Percentiles rank a stretch among this genome's conserved stretches.
These are phyloP conservation scores for Brachionus plicatilis DNA, from an alignment of 1,140 invertebrate species.

Conservation along the genomic window DNA sequence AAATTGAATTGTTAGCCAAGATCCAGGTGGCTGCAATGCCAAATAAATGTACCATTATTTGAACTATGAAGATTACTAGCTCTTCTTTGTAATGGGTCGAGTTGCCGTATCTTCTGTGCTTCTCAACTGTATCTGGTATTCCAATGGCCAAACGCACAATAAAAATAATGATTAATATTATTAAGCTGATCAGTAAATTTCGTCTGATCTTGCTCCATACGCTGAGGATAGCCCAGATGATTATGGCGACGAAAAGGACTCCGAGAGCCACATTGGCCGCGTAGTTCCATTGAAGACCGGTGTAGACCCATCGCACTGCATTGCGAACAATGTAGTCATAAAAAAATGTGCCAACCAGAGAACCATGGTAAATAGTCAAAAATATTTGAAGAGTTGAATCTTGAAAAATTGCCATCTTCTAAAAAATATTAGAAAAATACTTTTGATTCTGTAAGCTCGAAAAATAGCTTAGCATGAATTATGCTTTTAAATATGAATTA, in stretches of 20 bases:
- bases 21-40: constrained; percentile 23
- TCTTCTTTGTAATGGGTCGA: constrained; percentile 21
- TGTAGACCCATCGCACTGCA: constrained; percentile 26
- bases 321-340: constrained; percentile 34
- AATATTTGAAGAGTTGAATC: constrained; percentile 31
- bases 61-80: constrained; percentile 9
- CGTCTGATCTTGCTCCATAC: constrained; percentile 37
- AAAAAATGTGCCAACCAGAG: constrained; percentile 16
- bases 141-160: constrained; percentile 5
- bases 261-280: constrained; percentile 5
- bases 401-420: neutral
- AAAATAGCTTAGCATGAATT: neutral
- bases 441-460: neutral
- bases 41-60: constrained; percentile 26
- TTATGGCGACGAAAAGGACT: neutral
- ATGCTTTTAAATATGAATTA: neutral
- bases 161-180: constrained; percentile 29
- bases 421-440: neutral
- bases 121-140: neutral
- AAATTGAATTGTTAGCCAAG: constrained; percentile 15
- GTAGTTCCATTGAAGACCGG: constrained; percentile 6
- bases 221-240: constrained; percentile 33
- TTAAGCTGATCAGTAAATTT: constrained; percentile 11
- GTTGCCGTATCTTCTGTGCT: neutral
- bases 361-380: constrained; percentile 28